Conservation (phyloP, 2,888 invertebrate species). For the Cyclophora punctaria region DNA sequence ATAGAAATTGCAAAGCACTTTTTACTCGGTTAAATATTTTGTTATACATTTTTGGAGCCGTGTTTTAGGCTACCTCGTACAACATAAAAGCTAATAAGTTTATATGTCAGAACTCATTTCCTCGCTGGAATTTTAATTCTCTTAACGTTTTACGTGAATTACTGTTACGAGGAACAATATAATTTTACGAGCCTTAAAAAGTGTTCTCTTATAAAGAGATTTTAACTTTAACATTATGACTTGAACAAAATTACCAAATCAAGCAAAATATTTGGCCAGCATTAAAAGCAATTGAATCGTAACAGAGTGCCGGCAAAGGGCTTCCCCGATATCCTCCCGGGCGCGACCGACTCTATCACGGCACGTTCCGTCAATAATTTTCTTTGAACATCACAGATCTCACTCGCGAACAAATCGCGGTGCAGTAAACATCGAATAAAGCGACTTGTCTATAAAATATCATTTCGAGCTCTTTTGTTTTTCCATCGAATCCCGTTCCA, state of each 20-base stretch:
- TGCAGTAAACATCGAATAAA: constrained; percentile 71
- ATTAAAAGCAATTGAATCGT: constrained; percentile 44
- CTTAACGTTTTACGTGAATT: constrained; percentile 52
- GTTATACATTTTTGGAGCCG: not conserved
- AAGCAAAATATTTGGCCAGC: constrained; percentile 31
- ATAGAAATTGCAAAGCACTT: not conserved
- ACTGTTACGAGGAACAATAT: constrained; percentile 56
- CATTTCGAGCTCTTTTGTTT: constrained; percentile 70
- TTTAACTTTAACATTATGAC: constrained; percentile 26
- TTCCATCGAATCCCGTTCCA: constrained; percentile 67
- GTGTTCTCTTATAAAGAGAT: constrained; percentile 40
- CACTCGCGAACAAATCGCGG: constrained; percentile 62
- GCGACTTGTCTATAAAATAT: constrained; percentile 71
- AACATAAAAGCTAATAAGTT: constrained; percentile 57
- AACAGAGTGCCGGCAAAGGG: constrained; percentile 33
- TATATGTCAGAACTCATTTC: constrained; percentile 58
- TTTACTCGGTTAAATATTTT: not conserved
- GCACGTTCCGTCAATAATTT: constrained; percentile 73
- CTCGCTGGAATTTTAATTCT: constrained; percentile 60
- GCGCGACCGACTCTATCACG: constrained; percentile 45
- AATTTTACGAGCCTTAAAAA: constrained; percentile 51
- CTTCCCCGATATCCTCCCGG: constrained; percentile 38
- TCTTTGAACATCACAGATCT: constrained; percentile 68
- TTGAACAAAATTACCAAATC: constrained; percentile 24
- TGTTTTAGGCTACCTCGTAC: constrained; percentile 12